These are phyloP conservation scores for Teleopsis dalmanni DNA, from an alignment of 1,140 invertebrate species.

Conservation along the genomic window DNA sequence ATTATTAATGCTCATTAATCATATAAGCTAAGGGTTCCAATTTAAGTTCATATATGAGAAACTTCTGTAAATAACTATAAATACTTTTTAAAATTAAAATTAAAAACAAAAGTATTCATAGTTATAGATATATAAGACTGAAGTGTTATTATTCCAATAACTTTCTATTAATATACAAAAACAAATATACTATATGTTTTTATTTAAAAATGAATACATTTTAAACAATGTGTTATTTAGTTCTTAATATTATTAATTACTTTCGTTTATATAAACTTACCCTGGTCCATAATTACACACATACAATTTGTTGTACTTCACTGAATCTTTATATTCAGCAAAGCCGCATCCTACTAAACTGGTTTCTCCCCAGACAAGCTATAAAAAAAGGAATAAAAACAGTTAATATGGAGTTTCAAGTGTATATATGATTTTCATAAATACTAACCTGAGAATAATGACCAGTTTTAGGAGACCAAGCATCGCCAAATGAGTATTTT, in stretches of 20 bases:
- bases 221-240: constrained; percentile 1
- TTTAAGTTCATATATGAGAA: too few relatives aligned
- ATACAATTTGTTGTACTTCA: constrained; percentile 71
- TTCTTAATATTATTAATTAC: background rate
- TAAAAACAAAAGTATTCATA: too few relatives aligned
- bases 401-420: background rate
- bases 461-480: constrained; percentile 59
- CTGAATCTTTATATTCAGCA: constrained; percentile 64
- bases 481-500: constrained; percentile 58
- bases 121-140: too few relatives aligned
- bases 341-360: constrained; percentile 73
- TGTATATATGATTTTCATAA: background rate
- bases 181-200: too few relatives aligned
- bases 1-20: too few relatives aligned
- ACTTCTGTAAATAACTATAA: too few relatives aligned
- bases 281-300: constrained; percentile 81
- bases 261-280: constrained; percentile 43
- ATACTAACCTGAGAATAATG: constrained; percentile 70
- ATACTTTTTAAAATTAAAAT: too few relatives aligned
- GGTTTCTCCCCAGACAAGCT: constrained; percentile 74
- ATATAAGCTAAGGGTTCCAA: too few relatives aligned
- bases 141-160: too few relatives aligned
- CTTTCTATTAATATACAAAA: too few relatives aligned
- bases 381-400: constrained; percentile 28
- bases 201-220: too few relatives aligned